Evolutionary conservation across 2,113 vertebrate species (phyloP).

Genomic region (Apeltes quadracus): DNA sequence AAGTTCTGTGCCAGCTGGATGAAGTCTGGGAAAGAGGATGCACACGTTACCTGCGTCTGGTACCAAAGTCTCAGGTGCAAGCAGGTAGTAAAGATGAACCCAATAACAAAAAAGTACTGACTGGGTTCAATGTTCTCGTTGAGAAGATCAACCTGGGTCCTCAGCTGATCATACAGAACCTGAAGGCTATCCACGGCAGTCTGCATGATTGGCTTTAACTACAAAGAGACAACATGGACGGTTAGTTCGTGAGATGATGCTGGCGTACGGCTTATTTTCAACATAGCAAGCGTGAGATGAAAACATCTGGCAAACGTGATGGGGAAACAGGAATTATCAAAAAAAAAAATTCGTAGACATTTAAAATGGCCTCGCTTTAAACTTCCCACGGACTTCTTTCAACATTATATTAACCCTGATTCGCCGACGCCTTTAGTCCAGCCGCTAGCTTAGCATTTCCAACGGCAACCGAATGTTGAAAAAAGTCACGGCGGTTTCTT

Average conservation of each 20-base stretch:
- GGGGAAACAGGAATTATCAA: not conserved
- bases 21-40: conserved; percentile 82
- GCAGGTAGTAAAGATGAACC: not conserved
- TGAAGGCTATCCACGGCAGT: conserved; percentile 81
- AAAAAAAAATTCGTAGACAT: not conserved
- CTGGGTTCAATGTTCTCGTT: conserved; percentile 89
- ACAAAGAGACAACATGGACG: not conserved
- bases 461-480: not conserved
- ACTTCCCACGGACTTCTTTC: not conserved
- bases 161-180: conserved; percentile 84
- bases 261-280: not conserved
- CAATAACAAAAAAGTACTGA: conserved; percentile 78
- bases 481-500: not conserved
- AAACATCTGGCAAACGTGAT: not conserved
- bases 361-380: not conserved
- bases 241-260: not conserved
- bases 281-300: not conserved
- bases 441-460: not conserved
- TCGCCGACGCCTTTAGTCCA: not conserved
- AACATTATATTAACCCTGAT: not conserved
- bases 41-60: not conserved
- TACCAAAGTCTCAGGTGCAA: not conserved
- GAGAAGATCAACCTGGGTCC: conserved; percentile 85
- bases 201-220: conserved; percentile 83
- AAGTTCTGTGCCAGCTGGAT: conserved; percentile 92